Conservation (phyloP, 2,113 vertebrate species). For the Psittacula cyanocephala region DNA sequence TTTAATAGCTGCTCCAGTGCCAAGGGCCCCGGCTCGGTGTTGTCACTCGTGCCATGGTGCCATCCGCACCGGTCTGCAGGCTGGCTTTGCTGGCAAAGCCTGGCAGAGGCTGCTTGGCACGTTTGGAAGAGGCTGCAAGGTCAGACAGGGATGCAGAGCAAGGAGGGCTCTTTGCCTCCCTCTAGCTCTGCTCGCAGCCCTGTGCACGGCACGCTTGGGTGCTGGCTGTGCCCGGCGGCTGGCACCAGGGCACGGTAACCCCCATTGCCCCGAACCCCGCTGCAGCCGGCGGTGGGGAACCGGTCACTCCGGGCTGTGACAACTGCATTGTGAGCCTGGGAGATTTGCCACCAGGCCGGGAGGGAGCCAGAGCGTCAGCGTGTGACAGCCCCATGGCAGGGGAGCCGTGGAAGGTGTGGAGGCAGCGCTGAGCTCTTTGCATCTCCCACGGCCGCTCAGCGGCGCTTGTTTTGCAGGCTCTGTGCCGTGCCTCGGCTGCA, state of each 20-base stretch:
- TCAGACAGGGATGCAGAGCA: background rate
- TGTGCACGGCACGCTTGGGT: fast-evolving
- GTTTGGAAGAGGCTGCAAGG: background rate
- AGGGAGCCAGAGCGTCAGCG: background rate
- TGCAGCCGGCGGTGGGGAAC: background rate
- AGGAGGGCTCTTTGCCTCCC: background rate
- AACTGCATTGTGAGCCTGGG: background rate
- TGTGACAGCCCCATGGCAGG: fast-evolving
- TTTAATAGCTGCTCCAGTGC: fast-evolving
- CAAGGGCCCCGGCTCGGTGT: fast-evolving
- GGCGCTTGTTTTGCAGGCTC: background rate
- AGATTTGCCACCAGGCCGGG: background rate
- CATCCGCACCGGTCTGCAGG: fast-evolving
- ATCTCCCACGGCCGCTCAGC: fast-evolving
- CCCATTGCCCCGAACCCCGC: background rate
- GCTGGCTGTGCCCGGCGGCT: background rate
- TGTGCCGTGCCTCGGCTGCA: background rate
- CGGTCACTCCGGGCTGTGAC: background rate
- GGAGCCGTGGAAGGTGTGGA: fast-evolving
- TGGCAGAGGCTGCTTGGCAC: fast-evolving
- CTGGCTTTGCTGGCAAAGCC: background rate
- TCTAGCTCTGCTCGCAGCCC: background rate
- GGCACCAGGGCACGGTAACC: background rate
- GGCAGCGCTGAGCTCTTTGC: background rate
- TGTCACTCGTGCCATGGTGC: fast-evolving